Base-by-base conservation (phyloP, 1,140 invertebrate genomes). In the Bombus balteatus region DNA sequence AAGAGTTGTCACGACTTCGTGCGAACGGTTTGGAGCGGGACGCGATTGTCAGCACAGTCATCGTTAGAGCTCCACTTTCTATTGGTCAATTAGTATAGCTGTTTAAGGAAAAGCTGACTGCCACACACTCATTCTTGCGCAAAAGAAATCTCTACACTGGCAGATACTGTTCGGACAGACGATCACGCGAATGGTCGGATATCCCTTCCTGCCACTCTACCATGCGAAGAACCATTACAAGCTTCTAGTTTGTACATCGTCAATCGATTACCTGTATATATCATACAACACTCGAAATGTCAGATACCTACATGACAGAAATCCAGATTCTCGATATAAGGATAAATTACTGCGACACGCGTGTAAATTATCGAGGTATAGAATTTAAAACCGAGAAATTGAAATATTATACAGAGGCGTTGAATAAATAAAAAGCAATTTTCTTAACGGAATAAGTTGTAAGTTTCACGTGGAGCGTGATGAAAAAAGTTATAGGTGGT, bases 41-140 rank as follows among this genome's bases (percentile, higher is more conserved):
- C 85, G 79, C 90, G 89, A 91, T 92, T 91, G 90, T 91, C 86
- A 89, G 73, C 82, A 62, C 81, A 9, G 83, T 85, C 84, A 87
- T 91, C 89, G 87, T 90, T 86, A 85, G 86, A 89, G 88, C 83
- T 89, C 85, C 81, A 88, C 89, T 92, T 92, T 91, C 91, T 88
- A 91, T 92, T 92, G 91, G 91, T 92, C 91, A 92, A 92, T 92
- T 92, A 92, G 92, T 92, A 90, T 57, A 87, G 87, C 92, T 92
- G 71, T 92, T 92, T 92, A 92, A 91, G 92, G 92, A 88, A 37
- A 92, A 86, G 68, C 86, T 81, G 83, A 75, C 73, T 73, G 59
- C 41, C 59, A 68, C 75, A 68, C 73, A 75, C 85, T 75, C 66
- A 73, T 78, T 91, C 81, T 91, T 91, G 76, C 90, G 83, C 81